Conservation (phyloP, 1,140 invertebrate genomes). For the Heliconius nattereri region DNA sequence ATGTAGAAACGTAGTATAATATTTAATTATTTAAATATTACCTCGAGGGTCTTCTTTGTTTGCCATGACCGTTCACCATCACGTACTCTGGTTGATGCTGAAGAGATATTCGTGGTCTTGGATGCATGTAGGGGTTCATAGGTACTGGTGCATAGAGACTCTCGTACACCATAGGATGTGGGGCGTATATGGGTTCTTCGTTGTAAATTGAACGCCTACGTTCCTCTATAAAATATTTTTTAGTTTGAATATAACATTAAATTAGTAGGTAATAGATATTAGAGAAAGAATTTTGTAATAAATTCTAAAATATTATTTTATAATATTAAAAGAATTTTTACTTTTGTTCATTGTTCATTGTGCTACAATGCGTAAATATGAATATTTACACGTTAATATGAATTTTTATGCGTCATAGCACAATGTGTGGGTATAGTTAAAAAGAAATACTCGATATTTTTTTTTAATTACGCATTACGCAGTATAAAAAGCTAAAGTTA, state of each 20-base stretch:
- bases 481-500: too few species aligned
- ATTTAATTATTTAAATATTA: slow-evolving; percentile 38
- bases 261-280: not conserved
- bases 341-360: not conserved
- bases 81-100: slow-evolving; percentile 66
- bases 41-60: slow-evolving; percentile 68
- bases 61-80: slow-evolving; percentile 57
- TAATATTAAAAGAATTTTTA: too few species aligned
- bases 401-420: not conserved
- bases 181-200: slow-evolving; percentile 67
- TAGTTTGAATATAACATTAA: not conserved
- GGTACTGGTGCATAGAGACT: slow-evolving; percentile 63
- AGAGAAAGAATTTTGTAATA: too few species aligned
- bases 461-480: too few species aligned
- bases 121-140: slow-evolving; percentile 53
- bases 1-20: not conserved
- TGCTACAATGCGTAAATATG: not conserved
- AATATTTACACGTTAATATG: not conserved
- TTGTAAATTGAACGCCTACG: slow-evolving; percentile 70
- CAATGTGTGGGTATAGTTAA: too few species aligned
- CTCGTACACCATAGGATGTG: slow-evolving; percentile 69
- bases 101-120: slow-evolving; percentile 63
- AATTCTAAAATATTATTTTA: too few species aligned
- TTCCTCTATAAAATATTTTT: slow-evolving; percentile 51
- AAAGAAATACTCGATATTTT: too few species aligned